Evolutionary conservation across 1,140 invertebrate genomes (phyloP), one percentile per base, ranked within the genome.

Genomic region (Calosoma granatense): DNA sequence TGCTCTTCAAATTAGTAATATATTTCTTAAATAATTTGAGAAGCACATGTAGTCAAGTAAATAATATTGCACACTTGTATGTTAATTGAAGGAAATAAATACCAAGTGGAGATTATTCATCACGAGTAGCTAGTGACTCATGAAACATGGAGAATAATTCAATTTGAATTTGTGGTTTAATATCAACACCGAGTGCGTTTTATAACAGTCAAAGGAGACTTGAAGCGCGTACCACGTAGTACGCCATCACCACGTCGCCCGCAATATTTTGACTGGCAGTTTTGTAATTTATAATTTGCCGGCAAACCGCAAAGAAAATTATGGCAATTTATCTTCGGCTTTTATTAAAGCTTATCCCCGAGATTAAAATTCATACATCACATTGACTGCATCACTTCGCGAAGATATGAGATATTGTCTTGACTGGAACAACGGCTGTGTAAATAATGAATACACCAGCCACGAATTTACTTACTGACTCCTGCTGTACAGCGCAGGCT

Each of bases 351-450:
- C 41, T 47, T 47, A 12, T 6, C 3, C 41, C 17, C 17, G 41
- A 47, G 41, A 47, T 47, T 47, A 47, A 47, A 47, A 47, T 47
- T 47, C 41, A 47, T 47, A 47, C 41, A 47, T 47, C 41, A 47
- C 9, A 47, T 47, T 17, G 41, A 47, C 41, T 47, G 41, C 41
- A 47, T 47, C 41, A 11, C 9, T 3, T 47, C 17, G 41, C 41
- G 3, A 47, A 47, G 41, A 47, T 12, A 47, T 47, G 41, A 47
- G 41, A 47, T 12, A 47, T 47, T 17, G 41, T 36, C n/a, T 36
- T 36, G n/a, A n/a, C n/a, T n/a, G n/a, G n/a, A n/a, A n/a, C n/a
- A n/a, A n/a, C n/a, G n/a, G n/a, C n/a, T n/a, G n/a, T n/a, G n/a
- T n/a, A n/a, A n/a, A n/a, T n/a, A n/a, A n/a, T n/a, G n/a, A n/a